phyloP scores from a whole-genome alignment of 2,113 vertebrate species.

The Paradoxurus hermaphroditus region DNA sequence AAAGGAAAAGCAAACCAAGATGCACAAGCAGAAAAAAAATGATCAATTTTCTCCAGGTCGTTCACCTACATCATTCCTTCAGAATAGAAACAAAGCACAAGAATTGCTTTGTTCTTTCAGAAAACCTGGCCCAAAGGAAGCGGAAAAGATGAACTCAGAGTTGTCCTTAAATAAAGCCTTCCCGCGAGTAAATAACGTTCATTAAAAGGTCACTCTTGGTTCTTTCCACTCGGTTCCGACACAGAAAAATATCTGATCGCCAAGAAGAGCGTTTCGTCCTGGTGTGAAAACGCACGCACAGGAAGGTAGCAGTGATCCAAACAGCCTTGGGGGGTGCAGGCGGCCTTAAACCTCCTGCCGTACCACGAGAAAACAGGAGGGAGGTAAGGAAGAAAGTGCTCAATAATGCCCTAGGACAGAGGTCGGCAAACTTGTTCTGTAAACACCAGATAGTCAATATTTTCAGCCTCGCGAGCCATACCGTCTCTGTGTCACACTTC shows the following conservation, averaged over 20 bases:
- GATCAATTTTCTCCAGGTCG: constrained; percentile 58
- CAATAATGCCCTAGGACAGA: background rate
- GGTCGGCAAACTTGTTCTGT: background rate
- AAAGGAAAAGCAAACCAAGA: constrained; percentile 63
- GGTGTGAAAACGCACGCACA: background rate
- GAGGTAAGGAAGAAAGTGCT: background rate
- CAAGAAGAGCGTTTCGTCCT: background rate
- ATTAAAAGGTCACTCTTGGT: constrained; percentile 60
- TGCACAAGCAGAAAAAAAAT: constrained; percentile 40
- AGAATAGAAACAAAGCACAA: constrained; percentile 61
- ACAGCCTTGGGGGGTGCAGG: background rate
- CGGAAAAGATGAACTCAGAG: constrained; percentile 28
- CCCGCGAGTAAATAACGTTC: constrained; percentile 53
- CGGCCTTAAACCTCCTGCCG: background rate
- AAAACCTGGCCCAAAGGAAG: background rate
- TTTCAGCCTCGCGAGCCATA: background rate
- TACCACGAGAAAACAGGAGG: background rate
- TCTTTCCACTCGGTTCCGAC: constrained; percentile 31
- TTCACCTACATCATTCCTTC: constrained; percentile 59
- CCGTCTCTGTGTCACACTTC: no score
- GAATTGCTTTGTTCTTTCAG: constrained; percentile 33
- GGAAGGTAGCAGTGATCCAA: background rate
- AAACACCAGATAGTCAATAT: background rate
- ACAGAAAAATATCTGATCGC: constrained; percentile 22
- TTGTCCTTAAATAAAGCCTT: constrained; percentile 47